Percentiles rank a stretch among this genome's conserved stretches.
Conservation (phyloP, 2,888 invertebrate species). For the Lithophane socia region DNA sequence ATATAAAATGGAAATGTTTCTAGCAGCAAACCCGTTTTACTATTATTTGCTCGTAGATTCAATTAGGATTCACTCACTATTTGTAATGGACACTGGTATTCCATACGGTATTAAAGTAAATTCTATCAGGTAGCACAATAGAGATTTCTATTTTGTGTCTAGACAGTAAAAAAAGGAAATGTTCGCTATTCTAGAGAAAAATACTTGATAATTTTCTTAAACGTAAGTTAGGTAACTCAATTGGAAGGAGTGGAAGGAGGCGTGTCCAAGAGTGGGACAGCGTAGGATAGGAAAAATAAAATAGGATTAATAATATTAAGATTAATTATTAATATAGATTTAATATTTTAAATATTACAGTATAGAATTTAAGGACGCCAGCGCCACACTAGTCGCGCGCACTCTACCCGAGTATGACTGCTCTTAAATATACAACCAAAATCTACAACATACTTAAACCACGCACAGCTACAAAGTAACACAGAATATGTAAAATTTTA, state of each 20-base stretch:
- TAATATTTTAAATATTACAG: too few species aligned
- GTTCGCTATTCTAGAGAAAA: background rate
- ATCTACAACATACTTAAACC: background rate
- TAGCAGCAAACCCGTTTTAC: background rate
- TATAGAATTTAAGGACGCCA: too few species aligned
- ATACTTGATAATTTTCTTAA: background rate
- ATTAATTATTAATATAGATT: too few species aligned
- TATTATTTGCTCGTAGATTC: slow-evolving; percentile 34
- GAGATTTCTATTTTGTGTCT: background rate
- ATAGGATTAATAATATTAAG: too few species aligned
- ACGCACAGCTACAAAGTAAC: background rate
- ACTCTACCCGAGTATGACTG: too few species aligned
- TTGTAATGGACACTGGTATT: slow-evolving; percentile 10
- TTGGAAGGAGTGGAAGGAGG: too few species aligned
- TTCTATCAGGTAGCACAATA: slow-evolving; percentile 1
- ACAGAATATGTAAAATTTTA: slow-evolving; percentile 39
- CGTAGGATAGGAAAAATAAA: too few species aligned
- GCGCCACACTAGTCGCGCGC: too few species aligned
- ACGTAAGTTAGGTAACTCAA: background rate
- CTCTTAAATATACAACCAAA: background rate
- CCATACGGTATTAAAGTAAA: background rate
- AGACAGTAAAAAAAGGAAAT: background rate
- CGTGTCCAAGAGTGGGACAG: too few species aligned
- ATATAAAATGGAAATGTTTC: slow-evolving; percentile 34
- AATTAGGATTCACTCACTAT: slow-evolving; percentile 28